Conservation (phyloP, 64 coral and sea anemone genomes). For the Actinia equina region DNA sequence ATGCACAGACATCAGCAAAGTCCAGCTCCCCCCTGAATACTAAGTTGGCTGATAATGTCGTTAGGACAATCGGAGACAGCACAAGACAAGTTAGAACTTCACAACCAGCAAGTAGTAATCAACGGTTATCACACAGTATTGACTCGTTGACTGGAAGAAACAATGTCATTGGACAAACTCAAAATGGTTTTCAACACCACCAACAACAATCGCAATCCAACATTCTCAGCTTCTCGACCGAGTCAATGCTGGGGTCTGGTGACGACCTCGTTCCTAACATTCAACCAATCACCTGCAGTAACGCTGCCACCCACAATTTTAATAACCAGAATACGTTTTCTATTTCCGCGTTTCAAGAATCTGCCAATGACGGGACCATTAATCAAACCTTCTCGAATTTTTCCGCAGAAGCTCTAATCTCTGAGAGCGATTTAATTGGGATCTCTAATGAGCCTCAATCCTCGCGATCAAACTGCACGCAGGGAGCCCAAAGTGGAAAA, state of each 20-base stretch:
- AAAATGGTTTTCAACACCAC: slow-evolving; percentile 16
- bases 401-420: slow-evolving; percentile 82
- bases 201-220: slow-evolving; percentile 21
- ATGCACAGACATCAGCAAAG: slow-evolving; percentile 34
- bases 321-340: slow-evolving; percentile 7
- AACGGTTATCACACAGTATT: slow-evolving; percentile 76
- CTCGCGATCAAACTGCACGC: slow-evolving; percentile 5
- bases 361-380: slow-evolving; percentile 13
- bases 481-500: slow-evolving; percentile 32
- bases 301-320: slow-evolving; percentile 11
- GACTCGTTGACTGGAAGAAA: slow-evolving; percentile 70
- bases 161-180: slow-evolving; percentile 19
- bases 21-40: background rate
- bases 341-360: slow-evolving; percentile 36
- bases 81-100: background rate
- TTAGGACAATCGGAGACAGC: background rate
- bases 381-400: slow-evolving; percentile 79
- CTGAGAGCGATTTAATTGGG: slow-evolving; percentile 57
- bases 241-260: slow-evolving; percentile 48
- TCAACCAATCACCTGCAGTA: slow-evolving; percentile 33
- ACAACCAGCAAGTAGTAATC: slow-evolving; percentile 11
- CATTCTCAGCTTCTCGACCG: slow-evolving; percentile 54
- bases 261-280: slow-evolving; percentile 49
- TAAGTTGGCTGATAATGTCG: background rate
- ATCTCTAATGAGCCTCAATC: slow-evolving; percentile 42